Conservation (phyloP, 53 echinoderm and acorn worm species). For the Pentamera pediparva region DNA sequence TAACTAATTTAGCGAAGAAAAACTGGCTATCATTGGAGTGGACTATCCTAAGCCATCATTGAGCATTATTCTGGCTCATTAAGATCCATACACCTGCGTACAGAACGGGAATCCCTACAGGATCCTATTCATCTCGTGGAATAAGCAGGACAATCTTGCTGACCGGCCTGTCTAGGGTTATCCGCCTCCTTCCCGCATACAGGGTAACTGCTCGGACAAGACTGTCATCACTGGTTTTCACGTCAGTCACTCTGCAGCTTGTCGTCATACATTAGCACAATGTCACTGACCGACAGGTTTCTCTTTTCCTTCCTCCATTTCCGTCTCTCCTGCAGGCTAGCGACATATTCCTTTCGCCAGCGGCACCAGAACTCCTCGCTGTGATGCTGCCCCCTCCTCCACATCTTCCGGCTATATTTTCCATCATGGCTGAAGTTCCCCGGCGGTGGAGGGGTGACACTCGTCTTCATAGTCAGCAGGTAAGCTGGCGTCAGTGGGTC, state of each 20-base stretch:
- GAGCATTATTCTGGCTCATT: constrained; percentile 26
- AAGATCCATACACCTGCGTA: neutral
- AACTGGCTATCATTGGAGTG: constrained; percentile 12
- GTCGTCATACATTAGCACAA: constrained; percentile 42
- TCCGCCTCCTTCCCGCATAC: neutral
- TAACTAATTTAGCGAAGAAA: no score
- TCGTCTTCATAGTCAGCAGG: constrained; percentile 43
- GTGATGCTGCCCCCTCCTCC: constrained; percentile 48
- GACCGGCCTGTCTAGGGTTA: constrained; percentile 28
- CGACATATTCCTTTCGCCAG: constrained; percentile 50
- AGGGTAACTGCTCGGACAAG: constrained; percentile 23
- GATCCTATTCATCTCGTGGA: neutral
- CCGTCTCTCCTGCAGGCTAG: constrained; percentile 28
- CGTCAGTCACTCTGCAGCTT: constrained; percentile 24
- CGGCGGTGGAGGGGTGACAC: constrained; percentile 33
- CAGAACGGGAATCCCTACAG: neutral
- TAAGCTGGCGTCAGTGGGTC: constrained; percentile 49
- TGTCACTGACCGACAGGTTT: constrained; percentile 32
- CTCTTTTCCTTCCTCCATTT: constrained; percentile 30
- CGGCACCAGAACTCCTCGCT: constrained; percentile 41
- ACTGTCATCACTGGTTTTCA: constrained; percentile 9
- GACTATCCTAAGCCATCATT: constrained; percentile 31
- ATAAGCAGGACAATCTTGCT: constrained; percentile 25
- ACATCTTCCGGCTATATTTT: constrained; percentile 31
- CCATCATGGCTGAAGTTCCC: constrained; percentile 36